phyloP scores from a whole-genome alignment of 2,113 vertebrate genomes.

The Pluvialis apricaria region DNA sequence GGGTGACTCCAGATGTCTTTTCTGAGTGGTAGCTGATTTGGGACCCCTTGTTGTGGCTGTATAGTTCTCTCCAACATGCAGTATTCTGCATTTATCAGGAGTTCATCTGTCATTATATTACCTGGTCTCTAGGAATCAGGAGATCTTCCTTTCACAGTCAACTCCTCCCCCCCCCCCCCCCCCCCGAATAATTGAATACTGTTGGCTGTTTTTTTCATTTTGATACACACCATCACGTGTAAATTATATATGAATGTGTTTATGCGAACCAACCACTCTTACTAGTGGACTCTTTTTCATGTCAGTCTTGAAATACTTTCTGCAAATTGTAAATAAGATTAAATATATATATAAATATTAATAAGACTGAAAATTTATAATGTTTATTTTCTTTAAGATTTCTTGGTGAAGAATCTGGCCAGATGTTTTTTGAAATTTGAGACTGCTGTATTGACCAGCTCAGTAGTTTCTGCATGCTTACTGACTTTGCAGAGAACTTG shows the following conservation, averaged over 20 bases:
- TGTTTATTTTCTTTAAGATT: background rate
- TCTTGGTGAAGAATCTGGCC: background rate
- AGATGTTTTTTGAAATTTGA: background rate
- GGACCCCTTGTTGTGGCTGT: background rate
- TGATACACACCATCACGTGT: background rate
- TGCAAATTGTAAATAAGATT: background rate
- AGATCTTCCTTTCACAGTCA: background rate
- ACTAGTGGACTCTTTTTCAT: background rate
- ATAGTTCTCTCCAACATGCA: background rate
- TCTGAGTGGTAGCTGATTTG: background rate
- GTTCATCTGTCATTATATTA: background rate
- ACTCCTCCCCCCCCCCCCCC: fast-evolving
- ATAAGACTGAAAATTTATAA: background rate
- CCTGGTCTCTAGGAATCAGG: background rate
- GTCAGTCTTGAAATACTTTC: background rate
- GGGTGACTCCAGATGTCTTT: background rate
- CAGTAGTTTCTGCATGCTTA: background rate
- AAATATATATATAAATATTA: background rate
- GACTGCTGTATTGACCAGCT: background rate
- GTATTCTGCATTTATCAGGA: background rate
- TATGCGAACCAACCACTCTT: background rate
- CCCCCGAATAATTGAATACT: background rate
- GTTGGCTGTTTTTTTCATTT: background rate
- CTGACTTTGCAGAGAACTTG: background rate
- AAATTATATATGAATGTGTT: background rate